Evolutionary conservation across 2,797 vertebrate genomes (phyloP), one percentile per base, ranked within the genome.

Genomic region (Otus scops): DNA sequence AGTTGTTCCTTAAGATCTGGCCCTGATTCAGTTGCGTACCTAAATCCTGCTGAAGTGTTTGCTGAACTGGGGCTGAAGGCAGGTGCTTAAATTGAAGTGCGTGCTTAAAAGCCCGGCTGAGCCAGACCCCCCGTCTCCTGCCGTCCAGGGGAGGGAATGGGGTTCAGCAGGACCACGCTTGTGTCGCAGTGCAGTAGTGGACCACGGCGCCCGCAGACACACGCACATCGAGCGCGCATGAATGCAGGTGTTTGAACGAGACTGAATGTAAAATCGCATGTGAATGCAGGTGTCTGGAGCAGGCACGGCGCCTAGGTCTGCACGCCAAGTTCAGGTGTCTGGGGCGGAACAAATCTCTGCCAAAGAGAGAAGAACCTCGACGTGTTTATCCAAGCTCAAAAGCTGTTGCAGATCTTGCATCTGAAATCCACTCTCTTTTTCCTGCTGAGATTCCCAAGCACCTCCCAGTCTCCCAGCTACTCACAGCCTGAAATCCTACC

Each of bases 361-460:
- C 65, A 19, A 13, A 51, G 41, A 41, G 32, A 79, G 27, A 67
- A 32, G 36, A 7, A 8, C 71, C 53, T 61, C 2, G 0, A n/a
- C 3, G 0, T 83, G 71, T 30, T 68, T 65, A 57, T 13, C 85
- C 68, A 21, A 73, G 76, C 91, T 78, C 68, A 3, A 39, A 75
- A 47, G 80, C 93, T 38, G 70, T 5, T 8, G 18, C 91, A 36
- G 65, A 53, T 51, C 82, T 54, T 1, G 17, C 6, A 0, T 54
- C 85, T 86, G 65, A 92, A 90, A 88, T 32, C 82, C 89, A 6
- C 82, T 79, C 36, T 50, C n/a, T 16, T 43, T 77, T 79, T 36
- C 89, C 91, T 90, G 91, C 89, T 30, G 85, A 79, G 91, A 48
- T 92, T 88, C 93, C 93, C 96, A 79, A 91, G 93, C 94, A 93